These are phyloP conservation scores for Drosophila oshimai DNA, from an alignment of 1,140 invertebrate species.

Conservation along the genomic window DNA sequence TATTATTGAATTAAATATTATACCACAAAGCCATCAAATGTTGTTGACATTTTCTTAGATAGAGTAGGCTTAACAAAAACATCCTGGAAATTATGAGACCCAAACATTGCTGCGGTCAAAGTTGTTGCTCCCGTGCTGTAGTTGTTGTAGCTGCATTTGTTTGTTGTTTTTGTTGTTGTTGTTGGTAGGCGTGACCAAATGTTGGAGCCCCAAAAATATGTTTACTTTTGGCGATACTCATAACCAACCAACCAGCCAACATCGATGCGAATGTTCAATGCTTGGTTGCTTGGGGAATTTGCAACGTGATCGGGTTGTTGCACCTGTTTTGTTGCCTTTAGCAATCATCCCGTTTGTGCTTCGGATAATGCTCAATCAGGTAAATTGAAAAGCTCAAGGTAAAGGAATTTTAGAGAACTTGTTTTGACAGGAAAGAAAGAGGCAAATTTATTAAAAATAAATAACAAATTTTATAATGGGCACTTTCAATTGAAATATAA, in stretches of 20 bases:
- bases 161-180: neutral
- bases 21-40: too few species aligned
- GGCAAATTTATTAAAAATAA: too few species aligned
- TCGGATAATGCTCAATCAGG: neutral
- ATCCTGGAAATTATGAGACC: conserved; percentile 36
- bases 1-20: neutral
- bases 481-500: too few species aligned
- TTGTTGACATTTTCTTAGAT: neutral
- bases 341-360: neutral
- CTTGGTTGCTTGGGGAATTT: neutral
- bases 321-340: neutral
- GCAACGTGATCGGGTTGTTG: conserved; percentile 3
- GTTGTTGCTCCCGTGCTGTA: conserved; percentile 4
- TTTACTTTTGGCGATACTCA: conserved; percentile 24
- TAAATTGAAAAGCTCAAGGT: neutral
- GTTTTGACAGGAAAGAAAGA: too few species aligned
- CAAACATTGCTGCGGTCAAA: conserved; percentile 43
- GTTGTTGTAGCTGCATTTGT: neutral
- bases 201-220: conserved; percentile 16
- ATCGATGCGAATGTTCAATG: neutral
- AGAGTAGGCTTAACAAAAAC: conserved; percentile 6
- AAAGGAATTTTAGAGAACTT: neutral
- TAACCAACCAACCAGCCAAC: too few species aligned
- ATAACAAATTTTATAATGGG: too few species aligned
- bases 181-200: conserved; percentile 5